phyloP scores from a whole-genome alignment of 2,888 invertebrate genomes.

The Melangyna quadrimaculata region DNA sequence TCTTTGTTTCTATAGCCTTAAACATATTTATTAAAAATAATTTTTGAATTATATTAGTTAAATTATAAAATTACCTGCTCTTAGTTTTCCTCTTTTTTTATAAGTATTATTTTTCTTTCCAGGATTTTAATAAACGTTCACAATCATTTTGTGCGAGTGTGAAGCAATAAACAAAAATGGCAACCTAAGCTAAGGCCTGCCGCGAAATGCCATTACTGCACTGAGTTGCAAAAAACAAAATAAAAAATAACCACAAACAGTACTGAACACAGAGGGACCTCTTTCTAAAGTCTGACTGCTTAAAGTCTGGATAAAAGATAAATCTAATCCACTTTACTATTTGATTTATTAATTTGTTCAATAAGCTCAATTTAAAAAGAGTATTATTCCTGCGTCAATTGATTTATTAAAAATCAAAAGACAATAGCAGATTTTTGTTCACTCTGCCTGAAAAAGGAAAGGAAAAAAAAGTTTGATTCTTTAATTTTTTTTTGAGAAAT shows the following conservation, averaged over 20 bases:
- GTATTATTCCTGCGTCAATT: neutral
- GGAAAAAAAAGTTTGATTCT: conserved; percentile 21
- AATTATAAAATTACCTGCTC: too few species aligned
- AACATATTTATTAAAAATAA: too few species aligned
- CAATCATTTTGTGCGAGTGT: conserved; percentile 50
- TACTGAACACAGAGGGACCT: conserved; percentile 55
- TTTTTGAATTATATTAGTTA: too few species aligned
- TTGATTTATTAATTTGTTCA: conserved; percentile 43
- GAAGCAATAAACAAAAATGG: conserved; percentile 47
- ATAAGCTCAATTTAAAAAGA: conserved; percentile 28
- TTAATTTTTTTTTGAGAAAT: conserved; percentile 8
- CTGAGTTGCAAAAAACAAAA: conserved; percentile 65
- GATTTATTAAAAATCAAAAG: conserved; percentile 17
- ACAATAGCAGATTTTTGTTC: conserved; percentile 30
- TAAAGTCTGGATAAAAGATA: conserved; percentile 21
- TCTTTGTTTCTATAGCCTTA: too few species aligned
- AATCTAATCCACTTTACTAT: conserved; percentile 18
- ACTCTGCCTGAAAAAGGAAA: conserved; percentile 12
- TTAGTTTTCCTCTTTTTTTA: neutral
- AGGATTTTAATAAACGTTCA: conserved; percentile 7
- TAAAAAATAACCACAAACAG: conserved; percentile 35
- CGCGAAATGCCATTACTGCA: conserved; percentile 63
- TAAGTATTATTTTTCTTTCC: neutral
- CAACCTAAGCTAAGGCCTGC: conserved; percentile 55
- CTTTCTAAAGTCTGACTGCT: conserved; percentile 52